A percentile compares a stretch with the other conserved stretches of the same genome.
phyloP scores from a whole-genome alignment of 2,888 invertebrate genomes.

The Dendrolimus houi region DNA sequence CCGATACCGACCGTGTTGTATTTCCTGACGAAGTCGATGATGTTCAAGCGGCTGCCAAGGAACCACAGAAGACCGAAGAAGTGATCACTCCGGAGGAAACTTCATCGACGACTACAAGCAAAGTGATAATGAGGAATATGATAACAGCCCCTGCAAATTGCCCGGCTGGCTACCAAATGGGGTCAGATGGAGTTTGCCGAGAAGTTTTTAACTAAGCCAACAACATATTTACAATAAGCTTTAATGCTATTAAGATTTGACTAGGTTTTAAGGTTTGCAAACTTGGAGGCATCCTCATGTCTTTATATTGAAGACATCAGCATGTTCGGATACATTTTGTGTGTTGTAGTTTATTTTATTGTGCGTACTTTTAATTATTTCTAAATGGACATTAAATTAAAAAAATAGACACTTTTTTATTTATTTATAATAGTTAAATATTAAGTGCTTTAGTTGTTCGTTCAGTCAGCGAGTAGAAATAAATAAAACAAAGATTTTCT shows the following conservation, averaged over 20 bases:
- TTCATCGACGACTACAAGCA: constrained; percentile 10
- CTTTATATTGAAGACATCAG: background rate
- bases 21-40: constrained; percentile 52
- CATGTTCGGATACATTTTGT: background rate
- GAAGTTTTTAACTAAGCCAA: constrained; percentile 26
- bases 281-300: background rate
- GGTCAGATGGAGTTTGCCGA: constrained; percentile 38
- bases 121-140: constrained; percentile 36
- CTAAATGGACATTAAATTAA: too few relatives aligned
- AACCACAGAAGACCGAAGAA: constrained; percentile 17
- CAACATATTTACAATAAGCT: background rate
- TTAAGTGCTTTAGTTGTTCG: too few relatives aligned
- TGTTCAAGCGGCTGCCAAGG: constrained; percentile 23
- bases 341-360: background rate
- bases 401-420: too few relatives aligned
- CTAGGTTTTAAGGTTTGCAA: constrained; percentile 4
- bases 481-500: constrained; percentile 56
- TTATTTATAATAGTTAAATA: too few relatives aligned
- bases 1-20: constrained; percentile 43
- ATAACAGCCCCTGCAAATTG: constrained; percentile 39
- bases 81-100: constrained; percentile 33
- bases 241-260: background rate
- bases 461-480: background rate
- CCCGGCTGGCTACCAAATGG: constrained; percentile 32
- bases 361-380: too few relatives aligned